phyloP scores from a whole-genome alignment of 2,888 invertebrate genomes.

The Scaptomyza parva region DNA sequence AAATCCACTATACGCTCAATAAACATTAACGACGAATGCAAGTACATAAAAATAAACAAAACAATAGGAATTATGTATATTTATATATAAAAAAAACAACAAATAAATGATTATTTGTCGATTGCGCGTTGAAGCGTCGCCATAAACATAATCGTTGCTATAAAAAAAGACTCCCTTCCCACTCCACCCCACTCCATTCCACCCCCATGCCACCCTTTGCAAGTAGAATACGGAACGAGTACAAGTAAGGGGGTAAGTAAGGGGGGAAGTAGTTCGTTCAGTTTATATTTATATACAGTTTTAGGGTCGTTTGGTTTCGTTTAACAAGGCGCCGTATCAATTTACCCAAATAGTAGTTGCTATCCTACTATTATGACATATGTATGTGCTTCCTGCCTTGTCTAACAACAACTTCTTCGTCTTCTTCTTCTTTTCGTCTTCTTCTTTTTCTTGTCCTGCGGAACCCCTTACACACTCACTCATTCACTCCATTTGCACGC shows the following conservation, averaged over 20 bases:
- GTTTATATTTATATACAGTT: too few relatives aligned
- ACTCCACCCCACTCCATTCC: too few relatives aligned
- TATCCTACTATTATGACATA: conserved; percentile 30
- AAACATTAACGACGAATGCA: conserved; percentile 15
- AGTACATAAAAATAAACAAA: not conserved
- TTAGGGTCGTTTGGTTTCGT: conserved; percentile 54
- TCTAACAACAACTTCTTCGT: conserved; percentile 38
- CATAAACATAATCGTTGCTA: conserved; percentile 64
- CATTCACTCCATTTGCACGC: conserved; percentile 55
- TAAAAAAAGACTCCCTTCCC: too few relatives aligned
- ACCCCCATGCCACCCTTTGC: not conserved
- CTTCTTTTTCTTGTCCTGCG: too few relatives aligned
- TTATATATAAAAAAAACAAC: too few relatives aligned
- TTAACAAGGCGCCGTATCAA: conserved; percentile 73
- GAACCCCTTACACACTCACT: too few relatives aligned
- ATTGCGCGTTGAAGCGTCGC: conserved; percentile 31
- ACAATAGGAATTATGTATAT: conserved; percentile 22
- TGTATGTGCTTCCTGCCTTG: conserved; percentile 45
- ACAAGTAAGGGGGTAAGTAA: not conserved
- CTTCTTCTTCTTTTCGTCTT: conserved; percentile 7
- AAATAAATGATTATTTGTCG: conserved; percentile 43
- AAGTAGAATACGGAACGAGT: not conserved
- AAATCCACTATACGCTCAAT: not conserved
- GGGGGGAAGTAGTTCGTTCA: conserved; percentile 4
- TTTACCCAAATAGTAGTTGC: conserved; percentile 65